A percentile compares a stretch with the other conserved stretches of the same genome.
These are phyloP conservation scores for Cheilosia vernalis DNA, from an alignment of 2,888 invertebrate species.

Conservation along the genomic window DNA sequence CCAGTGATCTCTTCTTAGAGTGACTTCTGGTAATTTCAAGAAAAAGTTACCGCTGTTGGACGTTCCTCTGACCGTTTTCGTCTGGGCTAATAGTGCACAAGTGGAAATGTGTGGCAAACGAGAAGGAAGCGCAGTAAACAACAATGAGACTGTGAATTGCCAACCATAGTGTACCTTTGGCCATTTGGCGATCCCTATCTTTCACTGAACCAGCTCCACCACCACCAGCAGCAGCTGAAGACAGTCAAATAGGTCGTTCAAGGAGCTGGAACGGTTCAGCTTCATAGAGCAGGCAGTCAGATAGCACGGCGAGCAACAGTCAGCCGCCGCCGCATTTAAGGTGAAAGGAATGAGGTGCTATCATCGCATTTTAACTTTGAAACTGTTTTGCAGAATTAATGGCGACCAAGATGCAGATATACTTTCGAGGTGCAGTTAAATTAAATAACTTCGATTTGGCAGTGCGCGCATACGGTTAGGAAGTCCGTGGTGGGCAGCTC, in stretches of 20 bases:
- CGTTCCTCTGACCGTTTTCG: constrained; percentile 1
- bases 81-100: constrained; percentile 54
- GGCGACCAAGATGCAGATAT: constrained; percentile 74
- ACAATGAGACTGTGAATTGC: constrained; percentile 65
- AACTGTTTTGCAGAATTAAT: constrained; percentile 72
- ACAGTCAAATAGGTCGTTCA: constrained; percentile 69
- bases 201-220: constrained; percentile 51
- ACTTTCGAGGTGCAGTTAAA: constrained; percentile 74
- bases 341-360: constrained; percentile 73
- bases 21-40: constrained; percentile 72
- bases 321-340: constrained; percentile 36
- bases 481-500: neutral
- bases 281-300: constrained; percentile 56
- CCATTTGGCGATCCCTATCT: constrained; percentile 71
- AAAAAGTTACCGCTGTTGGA: constrained; percentile 38
- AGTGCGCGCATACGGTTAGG: neutral
- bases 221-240: constrained; percentile 38
- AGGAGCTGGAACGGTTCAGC: constrained; percentile 58
- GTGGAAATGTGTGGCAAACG: constrained; percentile 46
- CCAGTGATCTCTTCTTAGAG: constrained; percentile 70
- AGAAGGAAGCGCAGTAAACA: constrained; percentile 37
- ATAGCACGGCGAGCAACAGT: constrained; percentile 52
- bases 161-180: constrained; percentile 74
- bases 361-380: constrained; percentile 74
- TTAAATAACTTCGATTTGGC: constrained; percentile 72